A percentile compares a stretch with the other conserved stretches of the same genome.
These are phyloP conservation scores for Ylistrum balloti DNA, from an alignment of 1,140 invertebrate genomes.

Conservation along the genomic window DNA sequence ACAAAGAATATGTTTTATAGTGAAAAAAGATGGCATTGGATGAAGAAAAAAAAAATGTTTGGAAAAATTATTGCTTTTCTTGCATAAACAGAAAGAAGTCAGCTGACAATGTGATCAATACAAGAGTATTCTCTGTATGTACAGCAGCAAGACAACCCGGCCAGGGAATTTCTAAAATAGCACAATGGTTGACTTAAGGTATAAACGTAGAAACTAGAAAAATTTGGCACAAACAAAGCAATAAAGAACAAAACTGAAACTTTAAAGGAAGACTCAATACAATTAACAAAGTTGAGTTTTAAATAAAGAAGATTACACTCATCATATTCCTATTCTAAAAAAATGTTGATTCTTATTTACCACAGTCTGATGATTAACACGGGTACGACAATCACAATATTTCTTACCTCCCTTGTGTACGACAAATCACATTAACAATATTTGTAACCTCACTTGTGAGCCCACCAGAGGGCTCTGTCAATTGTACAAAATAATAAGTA, in stretches of 20 bases:
- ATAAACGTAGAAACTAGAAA: background rate
- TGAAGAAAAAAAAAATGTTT: background rate
- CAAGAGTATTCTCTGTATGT: background rate
- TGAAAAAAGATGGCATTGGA: background rate
- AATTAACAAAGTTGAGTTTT: background rate
- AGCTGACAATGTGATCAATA: no score
- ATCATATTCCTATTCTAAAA: conserved; percentile 16
- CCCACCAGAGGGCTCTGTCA: conserved; percentile 11
- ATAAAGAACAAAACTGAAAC: background rate
- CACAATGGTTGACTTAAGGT: background rate
- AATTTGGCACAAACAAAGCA: conserved; percentile 17
- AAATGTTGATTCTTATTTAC: background rate
- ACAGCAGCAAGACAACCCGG: conserved; percentile 13
- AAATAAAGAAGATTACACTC: background rate
- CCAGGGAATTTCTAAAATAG: background rate
- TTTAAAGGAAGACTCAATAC: background rate
- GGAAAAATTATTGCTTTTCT: conserved; percentile 26
- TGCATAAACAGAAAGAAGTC: conserved; percentile 17
- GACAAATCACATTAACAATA: conserved; percentile 18
- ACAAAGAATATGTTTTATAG: no score
- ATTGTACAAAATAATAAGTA: conserved; percentile 30
- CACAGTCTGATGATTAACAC: background rate
- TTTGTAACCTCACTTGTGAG: background rate
- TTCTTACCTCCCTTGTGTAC: conserved; percentile 14
- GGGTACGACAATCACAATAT: background rate